A percentile compares a stretch with the other conserved stretches of the same genome.
Evolutionary conservation across 1,140 invertebrate species (phyloP).

Genomic region (Tribolium castaneum): DNA sequence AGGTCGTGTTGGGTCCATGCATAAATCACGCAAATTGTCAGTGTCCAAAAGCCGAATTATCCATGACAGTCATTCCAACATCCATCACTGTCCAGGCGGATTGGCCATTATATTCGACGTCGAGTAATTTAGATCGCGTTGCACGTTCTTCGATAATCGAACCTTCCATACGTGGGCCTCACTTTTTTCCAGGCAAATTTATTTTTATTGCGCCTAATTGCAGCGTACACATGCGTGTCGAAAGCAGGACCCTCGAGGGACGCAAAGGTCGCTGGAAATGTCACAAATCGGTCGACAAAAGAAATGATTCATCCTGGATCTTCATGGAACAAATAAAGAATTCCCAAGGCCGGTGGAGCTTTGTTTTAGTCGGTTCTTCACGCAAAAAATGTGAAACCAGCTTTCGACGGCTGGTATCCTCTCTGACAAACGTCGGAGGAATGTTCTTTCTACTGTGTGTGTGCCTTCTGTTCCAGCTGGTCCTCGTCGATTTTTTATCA

Average conservation of each 20-base stretch:
- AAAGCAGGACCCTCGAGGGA: slow-evolving; percentile 6
- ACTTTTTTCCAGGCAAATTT: slow-evolving; percentile 38
- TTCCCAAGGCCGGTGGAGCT: slow-evolving; percentile 23
- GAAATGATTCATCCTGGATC: slow-evolving; percentile 22
- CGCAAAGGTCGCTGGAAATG: slow-evolving; percentile 26
- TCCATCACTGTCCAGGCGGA: slow-evolving; percentile 7
- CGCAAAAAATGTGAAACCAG: slow-evolving; percentile 29
- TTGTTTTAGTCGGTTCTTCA: slow-evolving; percentile 24
- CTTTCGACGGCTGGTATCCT: slow-evolving; percentile 24
- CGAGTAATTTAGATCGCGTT: slow-evolving; percentile 26
- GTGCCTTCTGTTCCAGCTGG: not conserved
- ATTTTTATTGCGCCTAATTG: slow-evolving; percentile 45
- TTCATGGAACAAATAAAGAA: slow-evolving; percentile 23
- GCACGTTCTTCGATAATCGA: slow-evolving; percentile 31
- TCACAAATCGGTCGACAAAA: slow-evolving; percentile 31
- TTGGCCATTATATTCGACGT: slow-evolving; percentile 13
- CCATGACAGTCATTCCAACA: slow-evolving; percentile 5
- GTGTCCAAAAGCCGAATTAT: not conserved
- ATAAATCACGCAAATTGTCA: slow-evolving; percentile 17
- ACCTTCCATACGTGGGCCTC: slow-evolving; percentile 23
- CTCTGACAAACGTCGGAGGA: slow-evolving; percentile 23
- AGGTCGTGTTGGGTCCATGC: not conserved
- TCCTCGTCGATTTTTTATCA: slow-evolving; percentile 18
- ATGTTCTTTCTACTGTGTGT: too few relatives aligned
- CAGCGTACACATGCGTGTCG: slow-evolving; percentile 26